A percentile compares a stretch with the other conserved stretches of the same genome.
phyloP scores from a whole-genome alignment of 2,888 invertebrate genomes.

The Sminthurinus aureus region DNA sequence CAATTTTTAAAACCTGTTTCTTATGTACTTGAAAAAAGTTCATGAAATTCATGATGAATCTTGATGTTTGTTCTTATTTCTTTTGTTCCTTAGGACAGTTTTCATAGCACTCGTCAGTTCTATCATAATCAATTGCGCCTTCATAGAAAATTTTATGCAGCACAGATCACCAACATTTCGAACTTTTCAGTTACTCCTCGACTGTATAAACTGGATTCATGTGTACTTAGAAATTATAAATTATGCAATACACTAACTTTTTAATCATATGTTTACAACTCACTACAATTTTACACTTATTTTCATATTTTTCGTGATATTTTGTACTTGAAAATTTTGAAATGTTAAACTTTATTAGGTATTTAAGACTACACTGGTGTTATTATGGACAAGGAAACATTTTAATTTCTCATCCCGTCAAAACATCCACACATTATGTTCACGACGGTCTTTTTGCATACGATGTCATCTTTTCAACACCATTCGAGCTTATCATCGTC shows the following conservation, averaged over 20 bases:
- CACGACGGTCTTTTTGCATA: constrained; percentile 35
- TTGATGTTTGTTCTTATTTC: background rate
- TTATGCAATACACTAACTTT: background rate
- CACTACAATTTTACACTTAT: no score
- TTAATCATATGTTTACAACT: no score
- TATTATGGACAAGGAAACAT: constrained; percentile 35
- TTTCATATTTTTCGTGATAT: no score
- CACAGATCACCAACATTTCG: constrained; percentile 3
- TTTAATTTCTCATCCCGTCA: constrained; percentile 43
- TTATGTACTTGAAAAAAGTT: background rate
- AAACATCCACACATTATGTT: constrained; percentile 41
- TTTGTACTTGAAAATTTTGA: no score
- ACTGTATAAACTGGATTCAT: constrained; percentile 33
- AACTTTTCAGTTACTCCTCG: background rate
- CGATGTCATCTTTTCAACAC: constrained; percentile 44
- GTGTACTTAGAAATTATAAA: no score
- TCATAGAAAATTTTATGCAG: constrained; percentile 30
- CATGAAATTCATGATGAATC: background rate
- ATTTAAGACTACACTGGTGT: constrained; percentile 44
- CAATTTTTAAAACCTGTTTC: background rate
- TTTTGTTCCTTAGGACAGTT: constrained; percentile 22
- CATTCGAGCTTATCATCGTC: constrained; percentile 44
- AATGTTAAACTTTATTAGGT: no score
- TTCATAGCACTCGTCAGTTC: constrained; percentile 17
- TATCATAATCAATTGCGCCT: background rate